phyloP scores from a whole-genome alignment of 2,797 vertebrate species.

The Tinamus major region DNA sequence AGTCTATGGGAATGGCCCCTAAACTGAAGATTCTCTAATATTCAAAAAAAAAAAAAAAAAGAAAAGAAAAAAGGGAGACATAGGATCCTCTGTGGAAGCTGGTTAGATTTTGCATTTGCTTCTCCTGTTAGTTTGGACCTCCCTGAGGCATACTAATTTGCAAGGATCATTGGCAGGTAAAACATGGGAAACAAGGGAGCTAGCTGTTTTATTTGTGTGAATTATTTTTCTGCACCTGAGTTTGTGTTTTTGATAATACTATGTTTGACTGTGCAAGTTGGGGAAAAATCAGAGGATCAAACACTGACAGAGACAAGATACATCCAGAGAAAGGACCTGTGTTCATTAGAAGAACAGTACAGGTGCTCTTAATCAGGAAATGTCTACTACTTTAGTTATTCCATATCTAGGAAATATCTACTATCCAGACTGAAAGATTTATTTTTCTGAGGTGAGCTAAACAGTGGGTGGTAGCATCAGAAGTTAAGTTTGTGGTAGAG shows the following conservation, averaged over 20 bases:
- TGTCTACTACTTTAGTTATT: background rate
- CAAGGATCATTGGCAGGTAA: background rate
- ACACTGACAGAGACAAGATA: constrained; percentile 7
- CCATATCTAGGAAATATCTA: too few species aligned
- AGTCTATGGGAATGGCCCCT: background rate
- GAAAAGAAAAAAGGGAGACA: background rate
- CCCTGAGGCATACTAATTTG: background rate
- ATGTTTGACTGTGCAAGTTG: background rate
- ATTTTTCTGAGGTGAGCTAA: background rate
- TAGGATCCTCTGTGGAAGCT: background rate
- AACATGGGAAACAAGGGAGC: background rate
- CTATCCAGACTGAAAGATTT: background rate
- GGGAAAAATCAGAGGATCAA: background rate
- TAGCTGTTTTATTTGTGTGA: background rate
- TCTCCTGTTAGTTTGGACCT: background rate
- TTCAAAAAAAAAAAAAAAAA: background rate
- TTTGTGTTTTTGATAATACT: background rate
- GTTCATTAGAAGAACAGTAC: background rate
- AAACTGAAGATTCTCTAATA: background rate
- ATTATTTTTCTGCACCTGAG: background rate
- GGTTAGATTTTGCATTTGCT: background rate
- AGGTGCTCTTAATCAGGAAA: constrained; percentile 10
- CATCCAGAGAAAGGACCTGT: constrained; percentile 4
- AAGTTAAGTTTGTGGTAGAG: background rate
- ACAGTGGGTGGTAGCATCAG: background rate